A percentile compares a stretch with the other conserved stretches of the same genome.
phyloP scores from a whole-genome alignment of 2,113 vertebrate species.

The Seriola aureovittata region DNA sequence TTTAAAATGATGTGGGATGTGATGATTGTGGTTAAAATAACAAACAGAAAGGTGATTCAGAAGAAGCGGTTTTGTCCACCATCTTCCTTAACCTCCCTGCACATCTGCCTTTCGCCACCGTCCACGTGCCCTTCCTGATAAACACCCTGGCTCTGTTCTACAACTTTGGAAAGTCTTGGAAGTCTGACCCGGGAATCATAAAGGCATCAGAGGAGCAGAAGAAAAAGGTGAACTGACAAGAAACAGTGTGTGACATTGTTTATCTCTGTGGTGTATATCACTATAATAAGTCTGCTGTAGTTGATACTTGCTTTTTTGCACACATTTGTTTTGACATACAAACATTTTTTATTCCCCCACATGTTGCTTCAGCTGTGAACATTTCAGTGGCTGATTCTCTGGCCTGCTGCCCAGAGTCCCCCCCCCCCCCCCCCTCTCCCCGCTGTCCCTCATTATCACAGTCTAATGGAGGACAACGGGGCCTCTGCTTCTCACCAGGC shows the following conservation, averaged over 20 bases:
- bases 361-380: neutral
- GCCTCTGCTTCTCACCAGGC: conserved; percentile 5
- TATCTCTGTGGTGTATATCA: neutral
- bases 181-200: conserved; percentile 98
- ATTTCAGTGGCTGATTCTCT: neutral
- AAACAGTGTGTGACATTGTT: too few species aligned
- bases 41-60: neutral
- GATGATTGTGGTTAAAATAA: neutral
- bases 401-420: neutral
- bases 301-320: neutral
- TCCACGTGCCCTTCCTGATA: conserved; percentile 96
- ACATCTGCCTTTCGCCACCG: conserved; percentile 96
- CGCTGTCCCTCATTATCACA: conserved; percentile 52
- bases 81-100: conserved; percentile 88
- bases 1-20: neutral
- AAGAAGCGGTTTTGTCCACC: neutral
- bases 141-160: conserved; percentile 97
- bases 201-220: conserved; percentile 99
- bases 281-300: neutral
- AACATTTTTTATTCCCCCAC: neutral
- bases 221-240: conserved; percentile 91
- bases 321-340: neutral
- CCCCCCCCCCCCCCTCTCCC: conserved; percentile 4
- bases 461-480: conserved; percentile 39
- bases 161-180: conserved; percentile 99